Base-by-base conservation (phyloP, 2,113 vertebrate genomes). In the Megatriorchis doriae region DNA sequence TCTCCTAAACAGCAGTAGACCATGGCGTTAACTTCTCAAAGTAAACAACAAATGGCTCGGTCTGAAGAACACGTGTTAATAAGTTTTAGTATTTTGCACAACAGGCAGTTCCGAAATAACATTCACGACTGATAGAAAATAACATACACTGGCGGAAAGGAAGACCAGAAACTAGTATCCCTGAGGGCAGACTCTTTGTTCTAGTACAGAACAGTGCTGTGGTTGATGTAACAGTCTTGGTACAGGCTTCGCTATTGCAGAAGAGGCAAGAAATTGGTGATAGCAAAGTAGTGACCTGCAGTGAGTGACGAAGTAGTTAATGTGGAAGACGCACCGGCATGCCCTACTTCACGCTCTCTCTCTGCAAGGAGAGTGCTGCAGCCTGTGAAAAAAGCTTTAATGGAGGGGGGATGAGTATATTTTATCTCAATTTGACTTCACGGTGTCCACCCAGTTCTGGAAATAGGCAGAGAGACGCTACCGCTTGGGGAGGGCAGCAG, bases 401-500 rank as follows among this genome's bases (percentile, higher is more conserved):
- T 4, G 1, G 1, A 5, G 4, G 1, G 20, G 17, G 10, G 5
- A 7, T 36, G 19, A 47, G 25, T 53, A 21, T 36, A 36, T 71
- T 74, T 83, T 66, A 40, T 61, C 38, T 66, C 45, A 40, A 3
- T 47, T 73, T 66, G 47, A 79, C 29, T 86, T 85, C 22, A n/a
- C 14, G 17, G 14, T 86, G 40, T 47, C n/a, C 16, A 55, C 29
- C 16, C 22, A 16, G 53, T 52, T 48, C 15, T 67, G 52, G 48
- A 55, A 48, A 56, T 3, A 40, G 36, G 42, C n/a, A 82, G 43
- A 36, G 43, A 42, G 22, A 61, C 13, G 19, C 36, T 29, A 13
- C 22, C 0, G 1, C n/a, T 16, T 2, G 2, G 53, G 45, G 29
- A 27, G 6, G 10, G 58, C 1, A 5, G 38, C 20, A 68, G 59